Percentiles rank a stretch among this genome's conserved stretches.
Evolutionary conservation across 2,113 vertebrate species (phyloP).

Genomic region (Corvus cornix): DNA sequence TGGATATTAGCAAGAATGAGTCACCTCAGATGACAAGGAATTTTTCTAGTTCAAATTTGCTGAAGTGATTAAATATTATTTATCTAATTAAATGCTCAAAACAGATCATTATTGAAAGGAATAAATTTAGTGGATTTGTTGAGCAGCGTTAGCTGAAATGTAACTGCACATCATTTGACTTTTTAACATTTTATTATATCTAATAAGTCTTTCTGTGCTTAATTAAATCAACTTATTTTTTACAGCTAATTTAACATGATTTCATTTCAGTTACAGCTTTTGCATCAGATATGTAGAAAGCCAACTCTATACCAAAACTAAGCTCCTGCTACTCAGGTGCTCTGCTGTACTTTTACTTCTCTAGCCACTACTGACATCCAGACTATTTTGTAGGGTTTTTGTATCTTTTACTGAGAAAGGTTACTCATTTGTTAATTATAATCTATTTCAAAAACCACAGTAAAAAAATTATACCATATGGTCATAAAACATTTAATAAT

Average conservation of each 20-base stretch:
- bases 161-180: conserved; percentile 83
- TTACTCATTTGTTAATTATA: not conserved
- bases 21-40: conserved; percentile 77
- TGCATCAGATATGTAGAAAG: conserved; percentile 72
- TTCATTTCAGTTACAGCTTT: conserved; percentile 76
- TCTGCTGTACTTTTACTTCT: conserved; percentile 14
- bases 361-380: not conserved
- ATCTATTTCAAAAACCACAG: not conserved
- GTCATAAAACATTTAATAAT: conserved; percentile 24
- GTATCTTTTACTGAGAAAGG: not conserved
- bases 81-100: conserved; percentile 85
- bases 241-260: conserved; percentile 83
- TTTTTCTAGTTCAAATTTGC: conserved; percentile 79
- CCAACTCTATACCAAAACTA: conserved; percentile 64
- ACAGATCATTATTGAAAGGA: conserved; percentile 85
- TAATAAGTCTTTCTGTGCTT: conserved; percentile 83
- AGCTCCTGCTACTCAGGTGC: conserved; percentile 56
- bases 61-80: conserved; percentile 85
- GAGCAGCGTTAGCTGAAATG: conserved; percentile 79
- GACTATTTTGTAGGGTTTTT: not conserved
- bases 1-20: conserved; percentile 59
- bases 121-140: conserved; percentile 80
- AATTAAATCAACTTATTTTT: conserved; percentile 86
- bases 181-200: conserved; percentile 86
- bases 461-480: conserved; percentile 8